Percentiles rank a stretch among this genome's conserved stretches.
Evolutionary conservation across 1,140 invertebrate species (phyloP).

Genomic region (Drosophila bocqueti): DNA sequence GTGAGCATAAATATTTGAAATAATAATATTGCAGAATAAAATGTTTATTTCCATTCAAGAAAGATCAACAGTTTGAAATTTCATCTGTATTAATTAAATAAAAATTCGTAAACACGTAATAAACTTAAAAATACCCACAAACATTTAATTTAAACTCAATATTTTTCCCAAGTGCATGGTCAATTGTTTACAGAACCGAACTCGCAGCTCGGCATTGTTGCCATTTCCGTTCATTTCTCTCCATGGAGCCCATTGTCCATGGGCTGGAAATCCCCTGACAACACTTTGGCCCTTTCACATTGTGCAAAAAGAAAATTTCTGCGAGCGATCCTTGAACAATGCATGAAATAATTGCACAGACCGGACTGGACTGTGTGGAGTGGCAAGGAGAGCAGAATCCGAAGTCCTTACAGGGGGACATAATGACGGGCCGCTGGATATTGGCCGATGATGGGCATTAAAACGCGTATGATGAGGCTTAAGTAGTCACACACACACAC

Average conservation of each 20-base stretch:
- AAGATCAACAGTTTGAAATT: neutral
- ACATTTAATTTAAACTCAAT: neutral
- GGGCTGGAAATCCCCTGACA: conserved; percentile 74
- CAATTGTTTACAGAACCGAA: conserved; percentile 68
- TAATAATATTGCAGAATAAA: neutral
- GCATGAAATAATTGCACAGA: conserved; percentile 75
- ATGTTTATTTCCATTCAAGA: neutral
- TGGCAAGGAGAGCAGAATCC: neutral
- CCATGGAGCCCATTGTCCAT: conserved; percentile 55
- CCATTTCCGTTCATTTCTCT: conserved; percentile 62
- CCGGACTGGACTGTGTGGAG: conserved; percentile 20
- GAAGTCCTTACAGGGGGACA: conserved; percentile 48
- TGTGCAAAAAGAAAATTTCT: conserved; percentile 69
- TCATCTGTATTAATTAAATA: neutral
- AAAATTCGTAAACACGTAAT: no score
- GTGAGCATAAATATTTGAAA: no score
- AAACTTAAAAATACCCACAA: neutral
- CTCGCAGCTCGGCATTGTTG: conserved; percentile 61
- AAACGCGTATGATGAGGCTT: conserved; percentile 78
- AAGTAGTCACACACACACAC: conserved; percentile 62
- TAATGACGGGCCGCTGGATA: conserved; percentile 57
- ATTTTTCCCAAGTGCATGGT: conserved; percentile 24
- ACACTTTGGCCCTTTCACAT: conserved; percentile 71
- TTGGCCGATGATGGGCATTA: conserved; percentile 76
- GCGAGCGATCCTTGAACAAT: conserved; percentile 79